Evolutionary conservation across 1,140 invertebrate genomes (phyloP), one percentile per base, ranked within the genome.

Genomic region (Lepidurus packardi): DNA sequence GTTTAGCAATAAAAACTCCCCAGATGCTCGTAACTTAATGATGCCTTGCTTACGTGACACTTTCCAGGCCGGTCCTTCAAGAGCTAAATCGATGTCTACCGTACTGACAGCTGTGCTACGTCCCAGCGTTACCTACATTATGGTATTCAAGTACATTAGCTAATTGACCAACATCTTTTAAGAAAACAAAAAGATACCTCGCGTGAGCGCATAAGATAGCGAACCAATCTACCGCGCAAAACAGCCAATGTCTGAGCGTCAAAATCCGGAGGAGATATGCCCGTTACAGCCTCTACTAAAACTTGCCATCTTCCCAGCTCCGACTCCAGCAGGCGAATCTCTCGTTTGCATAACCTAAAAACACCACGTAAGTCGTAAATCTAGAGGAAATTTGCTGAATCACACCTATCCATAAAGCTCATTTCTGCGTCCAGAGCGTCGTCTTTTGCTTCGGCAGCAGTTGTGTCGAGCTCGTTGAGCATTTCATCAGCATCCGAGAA

Each of bases 401-500:
- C 79, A 82, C 83, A 90, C 90, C 91, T 88, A 83, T 93, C 91
- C 45, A 89, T 88, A 73, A 91, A 83, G 65, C 89, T 86, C 81
- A 93, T 83, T 86, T 93, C 91, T 80, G 89, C 88, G 81, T 92
- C 90, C 21, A 94, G 82, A 5, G 88, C 86, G 83, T 94, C 93
- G 87, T 96, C 93, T 11, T 44, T 73, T 7, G 53, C 8, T 81
- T 90, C 90, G 6, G 89, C 89, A 80, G 95, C 94, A 65, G 88
- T 88, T 24, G 96, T 84, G 82, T 96, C 94, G 16, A 90, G 87
- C 85, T 98, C 94, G 83, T 93, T 91, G 11, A 97, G 89, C 81
- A 92, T 88, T 81, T 97, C 94, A 85, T 98, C 96, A 6, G 93
- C 93, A 87, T 98, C 96, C 73, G 94, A 95, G 84, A 98, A 98